Percentiles rank a stretch among this genome's conserved stretches.
Conservation (phyloP, 1,140 invertebrate species). For the Anastatus disparis region DNA sequence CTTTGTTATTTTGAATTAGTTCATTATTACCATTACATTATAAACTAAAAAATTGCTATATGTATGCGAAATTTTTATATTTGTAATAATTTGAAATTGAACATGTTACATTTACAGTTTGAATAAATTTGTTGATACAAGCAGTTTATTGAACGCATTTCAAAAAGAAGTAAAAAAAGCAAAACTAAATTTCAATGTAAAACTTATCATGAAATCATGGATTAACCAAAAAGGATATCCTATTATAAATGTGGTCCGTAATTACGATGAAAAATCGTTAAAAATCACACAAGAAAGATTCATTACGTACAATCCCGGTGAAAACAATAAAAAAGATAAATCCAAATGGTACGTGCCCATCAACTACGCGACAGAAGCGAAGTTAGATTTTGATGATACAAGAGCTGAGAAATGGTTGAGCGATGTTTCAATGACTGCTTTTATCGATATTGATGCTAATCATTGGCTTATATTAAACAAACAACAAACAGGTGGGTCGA, state of each 20-base stretch:
- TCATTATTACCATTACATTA: too few relatives aligned
- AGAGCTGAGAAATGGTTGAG: conserved; percentile 53
- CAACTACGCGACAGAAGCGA: conserved; percentile 63
- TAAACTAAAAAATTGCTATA: too few relatives aligned
- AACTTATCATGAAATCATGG: conserved; percentile 84
- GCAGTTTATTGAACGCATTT: conserved; percentile 72
- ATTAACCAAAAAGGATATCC: conserved; percentile 85
- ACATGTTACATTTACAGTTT: too few relatives aligned
- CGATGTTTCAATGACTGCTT: neutral
- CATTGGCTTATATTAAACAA: conserved; percentile 73
- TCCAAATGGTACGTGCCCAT: conserved; percentile 69
- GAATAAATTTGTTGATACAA: conserved; percentile 66
- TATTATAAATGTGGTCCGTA: conserved; percentile 74
- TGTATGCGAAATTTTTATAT: too few relatives aligned
- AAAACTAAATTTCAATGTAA: conserved; percentile 71
- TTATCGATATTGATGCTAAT: conserved; percentile 40
- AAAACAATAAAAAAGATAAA: conserved; percentile 46
- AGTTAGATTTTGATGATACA: conserved; percentile 65
- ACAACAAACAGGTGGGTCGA: conserved; percentile 67
- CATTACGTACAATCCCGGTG: conserved; percentile 46
- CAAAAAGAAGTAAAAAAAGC: conserved; percentile 66
- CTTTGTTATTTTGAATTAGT: too few relatives aligned
- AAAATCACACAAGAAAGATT: conserved; percentile 63
- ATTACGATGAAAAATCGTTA: conserved; percentile 66
- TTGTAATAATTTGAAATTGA: too few relatives aligned